phyloP scores from a whole-genome alignment of 2,113 vertebrate genomes.

The Hassar affinis region DNA sequence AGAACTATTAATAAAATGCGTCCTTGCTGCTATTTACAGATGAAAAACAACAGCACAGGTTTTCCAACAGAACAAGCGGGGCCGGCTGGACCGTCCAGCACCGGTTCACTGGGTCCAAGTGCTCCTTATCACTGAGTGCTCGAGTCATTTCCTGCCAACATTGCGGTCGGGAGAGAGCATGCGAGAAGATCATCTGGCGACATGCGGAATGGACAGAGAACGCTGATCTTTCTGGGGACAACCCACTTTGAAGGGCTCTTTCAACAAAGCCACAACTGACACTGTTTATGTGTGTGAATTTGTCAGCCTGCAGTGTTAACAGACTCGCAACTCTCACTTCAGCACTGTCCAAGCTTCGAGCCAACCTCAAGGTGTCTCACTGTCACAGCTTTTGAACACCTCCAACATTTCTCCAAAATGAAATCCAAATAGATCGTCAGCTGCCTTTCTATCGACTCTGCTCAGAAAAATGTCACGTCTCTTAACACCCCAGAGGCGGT shows the following conservation, averaged over 20 bases:
- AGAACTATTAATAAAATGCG: background rate
- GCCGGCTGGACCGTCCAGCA: constrained; percentile 2
- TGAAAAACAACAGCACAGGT: constrained; percentile 8
- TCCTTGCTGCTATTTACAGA: background rate
- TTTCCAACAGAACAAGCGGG: constrained; percentile 23
- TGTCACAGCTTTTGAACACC: background rate
- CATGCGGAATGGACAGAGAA: background rate
- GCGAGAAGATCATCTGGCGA: constrained; percentile 5
- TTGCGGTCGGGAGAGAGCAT: constrained; percentile 3
- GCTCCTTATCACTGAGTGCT: constrained; percentile 10
- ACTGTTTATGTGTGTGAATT: background rate
- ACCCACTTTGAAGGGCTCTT: background rate
- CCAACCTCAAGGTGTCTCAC: constrained; percentile 14
- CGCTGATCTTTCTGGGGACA: background rate
- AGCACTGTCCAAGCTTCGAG: background rate
- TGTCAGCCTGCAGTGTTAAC: background rate
- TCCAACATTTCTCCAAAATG: background rate
- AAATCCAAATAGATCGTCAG: background rate
- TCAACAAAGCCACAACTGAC: constrained; percentile 10
- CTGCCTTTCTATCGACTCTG: background rate
- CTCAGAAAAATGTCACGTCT: background rate
- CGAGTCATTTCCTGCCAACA: constrained; percentile 22
- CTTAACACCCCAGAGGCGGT: background rate
- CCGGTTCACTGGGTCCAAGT: background rate
- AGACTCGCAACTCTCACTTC: background rate